Percentiles rank a stretch among this genome's conserved stretches.
These are phyloP conservation scores for Corythoichthys haematopterus DNA, from an alignment of 2,113 vertebrate genomes.

Conservation along the genomic window DNA sequence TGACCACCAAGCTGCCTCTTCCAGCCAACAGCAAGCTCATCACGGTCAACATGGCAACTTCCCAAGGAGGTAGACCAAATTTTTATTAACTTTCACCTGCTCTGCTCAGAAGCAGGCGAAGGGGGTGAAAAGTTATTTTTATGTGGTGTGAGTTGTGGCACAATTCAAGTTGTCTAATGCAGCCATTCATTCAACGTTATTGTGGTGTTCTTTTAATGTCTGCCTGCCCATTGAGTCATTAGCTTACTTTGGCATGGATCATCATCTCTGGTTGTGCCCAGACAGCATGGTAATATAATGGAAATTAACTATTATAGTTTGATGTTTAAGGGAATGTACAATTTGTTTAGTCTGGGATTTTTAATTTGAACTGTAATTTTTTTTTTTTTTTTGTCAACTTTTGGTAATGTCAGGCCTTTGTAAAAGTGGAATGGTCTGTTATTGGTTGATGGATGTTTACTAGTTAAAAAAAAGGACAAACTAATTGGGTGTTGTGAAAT, in stretches of 20 bases:
- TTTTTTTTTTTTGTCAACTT: conserved; percentile 9
- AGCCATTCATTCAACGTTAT: background rate
- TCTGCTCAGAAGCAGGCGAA: background rate
- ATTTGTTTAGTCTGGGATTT: conserved; percentile 51
- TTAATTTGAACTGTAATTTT: conserved; percentile 28
- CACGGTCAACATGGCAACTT: conserved; percentile 94
- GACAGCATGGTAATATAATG: conserved; percentile 45
- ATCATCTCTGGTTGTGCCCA: conserved; percentile 35
- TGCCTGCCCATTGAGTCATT: conserved; percentile 37
- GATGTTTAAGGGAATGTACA: conserved; percentile 24
- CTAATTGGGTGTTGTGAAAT: background rate
- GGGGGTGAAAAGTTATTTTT: background rate
- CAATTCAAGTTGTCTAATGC: background rate
- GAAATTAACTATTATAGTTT: conserved; percentile 45
- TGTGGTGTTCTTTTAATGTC: conserved; percentile 27
- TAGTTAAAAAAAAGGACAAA: background rate
- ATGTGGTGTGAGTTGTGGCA: background rate
- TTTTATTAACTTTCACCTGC: conserved; percentile 34
- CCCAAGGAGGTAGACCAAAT: conserved; percentile 91
- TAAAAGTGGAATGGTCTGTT: background rate
- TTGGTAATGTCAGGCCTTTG: conserved; percentile 28
- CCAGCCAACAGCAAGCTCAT: conserved; percentile 99
- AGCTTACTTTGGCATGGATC: conserved; percentile 28
- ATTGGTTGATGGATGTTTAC: background rate
- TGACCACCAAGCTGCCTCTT: conserved; percentile 92